Evolutionary conservation across 2,888 invertebrate genomes (phyloP), one percentile per base, ranked within the genome.

Genomic region (Alitta virens): DNA sequence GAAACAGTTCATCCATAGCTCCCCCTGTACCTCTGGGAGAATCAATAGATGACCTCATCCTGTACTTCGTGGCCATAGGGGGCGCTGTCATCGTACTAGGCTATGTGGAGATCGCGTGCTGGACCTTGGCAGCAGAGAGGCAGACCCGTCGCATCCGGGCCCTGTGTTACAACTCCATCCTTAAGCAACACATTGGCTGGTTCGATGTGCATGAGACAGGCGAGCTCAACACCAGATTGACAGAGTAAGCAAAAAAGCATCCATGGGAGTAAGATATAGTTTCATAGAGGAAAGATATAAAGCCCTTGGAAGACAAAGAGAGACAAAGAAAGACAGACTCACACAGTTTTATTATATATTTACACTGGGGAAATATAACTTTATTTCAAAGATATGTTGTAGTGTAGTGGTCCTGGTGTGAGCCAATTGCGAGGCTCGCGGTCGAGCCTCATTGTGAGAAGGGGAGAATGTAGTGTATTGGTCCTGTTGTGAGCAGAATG

Each of bases 171-270:
- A 14, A 43, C 9, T 53, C 63, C 7, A 60, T 63, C 5, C 38
- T 63, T 12, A 42, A 43, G 14, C 63, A 63, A 50, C 42, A 63
- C 21, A 63, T 63, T 14, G 63, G 63, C 38, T 63, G 63, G 63
- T 63, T 63, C 40, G 63, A 63, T 43, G 54, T 49, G 9, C 63
- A 63, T 40, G 26, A 63, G 51, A 51, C 26, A 16, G 63, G 63
- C 14, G 60, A 63, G 18, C 60, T 63, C 40, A 63, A 53, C 26
- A 63, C 63, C n/a, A 59, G 63, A 49, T 49, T 63, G 16, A 21
- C 63, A 18, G 63, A 63, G 62, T 62, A 40, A 52, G 62, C n/a
- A n/a, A n/a, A n/a, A n/a, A n/a, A n/a, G n/a, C n/a, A n/a, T n/a
- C n/a, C n/a, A n/a, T n/a, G n/a, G n/a, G n/a, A n/a, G n/a, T n/a